Base-by-base conservation (phyloP, 2,797 vertebrate species). In the Acanthurus tractus region DNA sequence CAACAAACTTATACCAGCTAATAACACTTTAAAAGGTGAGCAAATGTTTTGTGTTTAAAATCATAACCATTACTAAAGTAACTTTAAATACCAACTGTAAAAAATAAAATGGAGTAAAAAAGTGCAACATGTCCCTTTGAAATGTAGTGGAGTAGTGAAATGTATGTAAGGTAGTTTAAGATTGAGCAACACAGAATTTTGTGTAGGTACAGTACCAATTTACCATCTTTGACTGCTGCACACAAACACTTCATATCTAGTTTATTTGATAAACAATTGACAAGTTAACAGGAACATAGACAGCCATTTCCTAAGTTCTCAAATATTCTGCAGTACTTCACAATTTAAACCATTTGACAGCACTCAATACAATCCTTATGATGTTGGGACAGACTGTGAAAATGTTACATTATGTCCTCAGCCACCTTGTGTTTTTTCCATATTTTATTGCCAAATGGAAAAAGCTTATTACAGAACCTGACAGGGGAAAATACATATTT, bases 191-290 rank as follows among this genome's bases (percentile, higher is more conserved):
- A 11, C n/a, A n/a, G 45, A 42, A 52, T 29, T 12, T n/a, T 52
- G 4, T 29, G 23, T 50, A 17, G 38, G 22, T 61, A 29, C 25
- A 29, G 8, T 3, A 61, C 12, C 45, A 25, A 2, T 4, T 45
- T 29, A 46, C 6, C 23, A 8, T 25, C 6, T n/a, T 13, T 15
- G 0, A 13, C 36, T 29, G 45, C 15, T 25, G 44, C 8, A 14
- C n/a, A 58, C 3, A 15, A 25, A 48, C 42, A 42, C 25, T 29
- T 29, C 6, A 17, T 2, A 0, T 49, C 0, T 34, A 2, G 52
- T 79, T 71, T 76, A 56, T 80, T 70, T 18, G 0, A 29, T 3
- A 45, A 9, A 45, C 40, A 62, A 23, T 38, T n/a, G 36, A 25
- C 15, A 54, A 15, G 25, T 23, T 59, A 25, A 12, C 38, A 52